phyloP scores from a whole-genome alignment of 2,113 vertebrate genomes.

The Pterocles gutturalis region DNA sequence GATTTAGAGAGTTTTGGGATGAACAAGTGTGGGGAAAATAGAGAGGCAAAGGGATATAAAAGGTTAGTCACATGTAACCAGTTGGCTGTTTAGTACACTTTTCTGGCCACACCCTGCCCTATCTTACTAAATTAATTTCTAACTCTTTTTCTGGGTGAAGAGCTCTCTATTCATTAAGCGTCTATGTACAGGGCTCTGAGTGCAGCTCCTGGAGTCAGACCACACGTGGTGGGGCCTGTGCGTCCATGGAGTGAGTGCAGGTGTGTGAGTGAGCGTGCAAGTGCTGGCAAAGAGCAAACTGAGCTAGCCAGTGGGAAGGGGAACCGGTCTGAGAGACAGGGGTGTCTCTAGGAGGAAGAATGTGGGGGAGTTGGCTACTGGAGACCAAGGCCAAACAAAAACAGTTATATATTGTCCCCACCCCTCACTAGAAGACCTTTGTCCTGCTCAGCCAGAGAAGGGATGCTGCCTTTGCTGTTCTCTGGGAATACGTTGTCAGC shows the following conservation, averaged over 20 bases:
- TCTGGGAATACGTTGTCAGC: neutral
- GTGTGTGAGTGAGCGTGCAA: rapidly evolving
- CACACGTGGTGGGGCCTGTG: rapidly evolving
- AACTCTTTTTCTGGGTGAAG: neutral
- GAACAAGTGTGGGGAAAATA: neutral
- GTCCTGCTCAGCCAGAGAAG: neutral
- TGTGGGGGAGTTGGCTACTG: neutral
- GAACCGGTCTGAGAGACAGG: neutral
- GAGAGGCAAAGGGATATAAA: neutral
- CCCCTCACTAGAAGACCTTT: neutral
- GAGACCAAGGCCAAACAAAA: neutral
- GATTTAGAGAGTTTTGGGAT: neutral
- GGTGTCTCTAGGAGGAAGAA: neutral
- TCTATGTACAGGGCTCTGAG: neutral
- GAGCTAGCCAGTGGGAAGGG: neutral
- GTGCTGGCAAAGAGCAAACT: neutral
- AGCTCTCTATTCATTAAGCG: neutral
- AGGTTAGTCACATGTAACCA: neutral
- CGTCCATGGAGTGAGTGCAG: rapidly evolving
- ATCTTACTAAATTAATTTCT: neutral
- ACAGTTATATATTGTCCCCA: neutral
- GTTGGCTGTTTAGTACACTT: neutral
- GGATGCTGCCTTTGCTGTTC: neutral
- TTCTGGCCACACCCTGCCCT: neutral
- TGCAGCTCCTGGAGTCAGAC: neutral